These are phyloP conservation scores for Drosophila diplacantha DNA, from an alignment of 2,888 invertebrate species.

Conservation along the genomic window DNA sequence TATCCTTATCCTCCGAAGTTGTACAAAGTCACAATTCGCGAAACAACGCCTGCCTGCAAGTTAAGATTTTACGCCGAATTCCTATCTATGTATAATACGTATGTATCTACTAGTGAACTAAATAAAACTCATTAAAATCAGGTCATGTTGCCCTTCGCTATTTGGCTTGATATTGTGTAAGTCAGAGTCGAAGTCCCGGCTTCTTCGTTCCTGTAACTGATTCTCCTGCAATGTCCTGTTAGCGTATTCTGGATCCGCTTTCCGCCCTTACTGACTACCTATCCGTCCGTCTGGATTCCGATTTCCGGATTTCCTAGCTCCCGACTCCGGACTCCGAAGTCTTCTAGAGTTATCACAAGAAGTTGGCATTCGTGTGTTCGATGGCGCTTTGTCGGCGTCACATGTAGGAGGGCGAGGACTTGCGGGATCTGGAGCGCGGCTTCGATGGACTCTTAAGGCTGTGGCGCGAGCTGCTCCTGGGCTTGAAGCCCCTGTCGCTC, in stretches of 20 bases:
- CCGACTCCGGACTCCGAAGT: constrained; percentile 12
- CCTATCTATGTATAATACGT: constrained; percentile 20
- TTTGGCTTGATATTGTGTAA: constrained; percentile 28
- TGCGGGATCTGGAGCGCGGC: constrained; percentile 72
- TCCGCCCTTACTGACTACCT: constrained; percentile 14
- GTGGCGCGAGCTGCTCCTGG: constrained; percentile 68
- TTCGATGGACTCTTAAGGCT: constrained; percentile 75
- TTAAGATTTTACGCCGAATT: constrained; percentile 9
- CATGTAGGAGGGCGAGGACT: constrained; percentile 75
- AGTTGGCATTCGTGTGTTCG: constrained; percentile 41
- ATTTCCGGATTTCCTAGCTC: neutral
- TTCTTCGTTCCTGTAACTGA: constrained; percentile 14
- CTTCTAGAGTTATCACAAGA: constrained; percentile 42
- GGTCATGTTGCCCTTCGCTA: constrained; percentile 23
- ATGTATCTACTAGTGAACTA: constrained; percentile 26
- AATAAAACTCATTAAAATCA: constrained; percentile 34
- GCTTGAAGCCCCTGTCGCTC: constrained; percentile 67
- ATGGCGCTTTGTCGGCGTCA: constrained; percentile 65
- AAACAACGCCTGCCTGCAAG: neutral
- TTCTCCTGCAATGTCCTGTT: constrained; percentile 3
- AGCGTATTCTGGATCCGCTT: neutral
- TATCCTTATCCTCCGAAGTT: neutral
- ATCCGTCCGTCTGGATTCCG: constrained; percentile 2
- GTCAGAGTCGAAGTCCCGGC: constrained; percentile 13
- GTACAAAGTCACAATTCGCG: constrained; percentile 3